Percentiles rank a stretch among this genome's conserved stretches.
phyloP scores from a whole-genome alignment of 2,797 vertebrate genomes.

The Acanthurus lineatus region DNA sequence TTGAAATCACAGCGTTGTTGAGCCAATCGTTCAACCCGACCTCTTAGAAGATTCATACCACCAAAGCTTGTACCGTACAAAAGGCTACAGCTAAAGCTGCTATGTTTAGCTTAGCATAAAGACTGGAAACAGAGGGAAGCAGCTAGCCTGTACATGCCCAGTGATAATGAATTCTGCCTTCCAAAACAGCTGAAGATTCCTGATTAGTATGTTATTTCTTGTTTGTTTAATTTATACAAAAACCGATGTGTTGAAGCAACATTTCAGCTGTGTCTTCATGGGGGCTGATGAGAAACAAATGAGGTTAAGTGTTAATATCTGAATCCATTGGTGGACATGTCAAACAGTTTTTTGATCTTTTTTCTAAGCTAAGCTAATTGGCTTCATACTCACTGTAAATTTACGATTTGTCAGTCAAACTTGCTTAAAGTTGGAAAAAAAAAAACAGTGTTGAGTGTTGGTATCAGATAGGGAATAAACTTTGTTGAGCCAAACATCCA shows the following conservation, averaged over 20 bases:
- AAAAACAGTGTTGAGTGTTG: not conserved
- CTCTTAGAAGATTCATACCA: not conserved
- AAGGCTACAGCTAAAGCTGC: not conserved
- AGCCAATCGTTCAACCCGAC: not conserved
- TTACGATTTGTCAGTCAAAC: too few species aligned
- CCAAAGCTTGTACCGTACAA: too few species aligned
- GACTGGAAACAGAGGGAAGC: not conserved
- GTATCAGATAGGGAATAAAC: not conserved
- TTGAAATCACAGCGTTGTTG: not conserved
- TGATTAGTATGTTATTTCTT: not conserved
- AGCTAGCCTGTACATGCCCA: not conserved
- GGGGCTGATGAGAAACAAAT: not conserved
- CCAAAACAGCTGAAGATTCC: not conserved
- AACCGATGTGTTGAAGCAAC: not conserved
- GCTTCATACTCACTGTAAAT: not conserved
- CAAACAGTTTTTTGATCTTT: not conserved
- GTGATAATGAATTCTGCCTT: not conserved
- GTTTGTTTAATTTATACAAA: not conserved
- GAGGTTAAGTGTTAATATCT: not conserved
- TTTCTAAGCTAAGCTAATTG: too few species aligned
- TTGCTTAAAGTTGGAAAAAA: too few species aligned
- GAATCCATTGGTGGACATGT: not conserved
- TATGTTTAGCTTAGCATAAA: conserved; percentile 9
- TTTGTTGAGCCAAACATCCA: too few species aligned
- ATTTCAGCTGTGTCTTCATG: not conserved